These are phyloP conservation scores for Hucho hucho DNA, from an alignment of 2,113 vertebrate species.

Conservation along the genomic window DNA sequence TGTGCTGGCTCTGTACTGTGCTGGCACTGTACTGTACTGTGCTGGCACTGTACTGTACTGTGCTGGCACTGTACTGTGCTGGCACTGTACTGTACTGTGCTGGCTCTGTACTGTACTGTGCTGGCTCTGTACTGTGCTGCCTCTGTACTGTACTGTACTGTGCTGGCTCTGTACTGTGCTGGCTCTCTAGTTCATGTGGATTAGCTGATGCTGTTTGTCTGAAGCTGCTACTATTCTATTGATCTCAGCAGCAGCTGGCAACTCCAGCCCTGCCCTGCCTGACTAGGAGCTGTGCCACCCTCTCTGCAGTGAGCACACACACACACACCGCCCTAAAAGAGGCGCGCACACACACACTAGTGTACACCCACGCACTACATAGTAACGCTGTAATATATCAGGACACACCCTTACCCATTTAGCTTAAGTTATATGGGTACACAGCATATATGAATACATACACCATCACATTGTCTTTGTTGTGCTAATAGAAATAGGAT, in stretches of 20 bases:
- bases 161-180: background rate
- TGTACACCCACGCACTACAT: background rate
- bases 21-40: no score
- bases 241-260: constrained; percentile 48
- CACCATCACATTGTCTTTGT: no score
- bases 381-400: background rate
- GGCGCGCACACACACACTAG: background rate
- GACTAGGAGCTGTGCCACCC: constrained; percentile 55
- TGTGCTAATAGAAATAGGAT: no score
- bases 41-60: no score
- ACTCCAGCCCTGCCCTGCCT: constrained; percentile 36
- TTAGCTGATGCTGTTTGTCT: constrained; percentile 39
- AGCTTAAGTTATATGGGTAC: no score
- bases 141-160: background rate
- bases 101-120: no score
- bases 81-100: no score
- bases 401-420: no score
- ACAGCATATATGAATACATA: background rate
- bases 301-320: constrained; percentile 42
- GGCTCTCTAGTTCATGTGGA: constrained; percentile 28
- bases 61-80: no score
- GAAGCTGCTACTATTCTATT: constrained; percentile 44
- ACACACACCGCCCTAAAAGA: no score
- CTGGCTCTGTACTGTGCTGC: no score
- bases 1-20: no score